A percentile compares a stretch with the other conserved stretches of the same genome.
Evolutionary conservation across 2,888 invertebrate genomes (phyloP).

Genomic region (Lasioglossum leucozonium): DNA sequence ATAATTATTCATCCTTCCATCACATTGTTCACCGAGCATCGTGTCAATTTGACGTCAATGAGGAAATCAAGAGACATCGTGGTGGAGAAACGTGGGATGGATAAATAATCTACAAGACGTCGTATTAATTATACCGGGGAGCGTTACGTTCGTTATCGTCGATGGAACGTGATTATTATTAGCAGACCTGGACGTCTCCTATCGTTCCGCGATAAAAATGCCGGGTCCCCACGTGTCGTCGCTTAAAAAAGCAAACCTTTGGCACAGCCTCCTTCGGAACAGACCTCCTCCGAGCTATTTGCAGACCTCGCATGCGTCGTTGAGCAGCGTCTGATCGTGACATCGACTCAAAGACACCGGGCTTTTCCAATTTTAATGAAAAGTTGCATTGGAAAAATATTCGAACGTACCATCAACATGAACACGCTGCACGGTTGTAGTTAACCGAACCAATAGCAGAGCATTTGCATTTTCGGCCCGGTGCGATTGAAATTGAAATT

Average conservation of each 20-base stretch:
- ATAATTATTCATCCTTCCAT: too few relatives aligned
- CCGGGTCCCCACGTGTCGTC: conserved; percentile 13
- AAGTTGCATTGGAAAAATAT: neutral
- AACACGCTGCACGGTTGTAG: neutral
- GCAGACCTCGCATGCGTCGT: conserved; percentile 29
- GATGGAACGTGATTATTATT: conserved; percentile 33
- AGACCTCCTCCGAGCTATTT: conserved; percentile 52
- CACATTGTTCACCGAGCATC: too few relatives aligned
- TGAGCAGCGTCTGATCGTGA: conserved; percentile 49
- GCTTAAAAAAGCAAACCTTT: conserved; percentile 35
- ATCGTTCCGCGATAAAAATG: conserved; percentile 40
- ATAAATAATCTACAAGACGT: neutral
- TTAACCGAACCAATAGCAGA: neutral
- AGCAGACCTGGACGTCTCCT: conserved; percentile 2
- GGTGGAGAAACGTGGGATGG: neutral
- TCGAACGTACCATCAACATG: neutral
- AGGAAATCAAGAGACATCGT: neutral
- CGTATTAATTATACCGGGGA: neutral
- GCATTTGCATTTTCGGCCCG: neutral
- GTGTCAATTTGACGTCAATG: too few relatives aligned
- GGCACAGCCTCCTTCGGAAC: conserved; percentile 34
- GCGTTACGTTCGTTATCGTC: conserved; percentile 14
- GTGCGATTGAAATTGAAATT: neutral
- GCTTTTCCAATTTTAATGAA: conserved; percentile 24
- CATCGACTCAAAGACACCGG: conserved; percentile 38